A percentile compares a stretch with the other conserved stretches of the same genome.
Evolutionary conservation across 1,140 invertebrate genomes (phyloP).

Genomic region (Hycleus cichorii): DNA sequence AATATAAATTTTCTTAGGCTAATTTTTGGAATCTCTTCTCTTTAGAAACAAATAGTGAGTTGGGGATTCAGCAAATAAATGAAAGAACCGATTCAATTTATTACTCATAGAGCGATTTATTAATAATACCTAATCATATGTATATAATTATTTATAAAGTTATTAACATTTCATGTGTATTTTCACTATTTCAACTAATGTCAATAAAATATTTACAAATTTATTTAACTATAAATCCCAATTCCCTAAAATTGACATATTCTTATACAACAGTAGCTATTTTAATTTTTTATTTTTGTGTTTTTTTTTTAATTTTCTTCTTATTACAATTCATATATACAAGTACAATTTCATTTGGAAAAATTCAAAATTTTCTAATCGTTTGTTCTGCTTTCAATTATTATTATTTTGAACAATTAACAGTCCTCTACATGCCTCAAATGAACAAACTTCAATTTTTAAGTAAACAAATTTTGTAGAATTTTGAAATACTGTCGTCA

Average conservation of each 20-base stretch:
- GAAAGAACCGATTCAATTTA: background rate
- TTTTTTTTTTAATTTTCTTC: background rate
- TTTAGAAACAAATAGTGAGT: too few relatives aligned
- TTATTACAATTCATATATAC: background rate
- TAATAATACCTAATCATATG: conserved; percentile 41
- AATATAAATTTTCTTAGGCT: too few relatives aligned
- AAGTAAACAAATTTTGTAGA: too few relatives aligned
- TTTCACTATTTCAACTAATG: conserved; percentile 39
- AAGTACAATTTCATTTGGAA: background rate
- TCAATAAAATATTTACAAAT: conserved; percentile 43
- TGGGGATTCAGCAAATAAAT: too few relatives aligned
- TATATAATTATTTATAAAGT: conserved; percentile 43
- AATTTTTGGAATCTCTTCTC: too few relatives aligned
- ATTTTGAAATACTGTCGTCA: too few relatives aligned
- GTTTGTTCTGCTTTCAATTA: background rate
- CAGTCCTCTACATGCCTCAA: too few relatives aligned
- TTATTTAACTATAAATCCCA: conserved; percentile 41
- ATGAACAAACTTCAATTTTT: too few relatives aligned
- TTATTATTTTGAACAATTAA: background rate
- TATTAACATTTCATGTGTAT: conserved; percentile 41
- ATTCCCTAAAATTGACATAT: conserved; percentile 43
- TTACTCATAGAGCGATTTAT: conserved; percentile 36
- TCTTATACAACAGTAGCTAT: conserved; percentile 41
- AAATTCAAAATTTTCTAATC: background rate
- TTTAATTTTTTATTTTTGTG: background rate